Conservation (phyloP, 2,797 vertebrate genomes). For the Leucoraja ocellata region DNA sequence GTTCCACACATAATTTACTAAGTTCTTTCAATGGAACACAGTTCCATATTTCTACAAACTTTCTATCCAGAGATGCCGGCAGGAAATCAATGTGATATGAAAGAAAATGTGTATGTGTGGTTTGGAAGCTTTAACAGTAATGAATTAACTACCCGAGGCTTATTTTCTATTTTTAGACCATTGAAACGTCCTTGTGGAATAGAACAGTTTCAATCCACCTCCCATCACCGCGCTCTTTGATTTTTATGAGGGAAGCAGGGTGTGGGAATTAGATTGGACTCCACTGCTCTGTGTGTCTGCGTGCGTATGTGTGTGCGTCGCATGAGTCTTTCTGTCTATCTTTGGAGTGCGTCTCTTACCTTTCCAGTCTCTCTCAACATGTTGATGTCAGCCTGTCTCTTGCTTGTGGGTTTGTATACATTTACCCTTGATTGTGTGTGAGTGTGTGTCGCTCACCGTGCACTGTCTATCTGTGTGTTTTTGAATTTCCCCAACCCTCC, state of each 20-base stretch:
- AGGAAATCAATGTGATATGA: neutral
- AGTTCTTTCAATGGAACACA: neutral
- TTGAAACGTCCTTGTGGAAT: neutral
- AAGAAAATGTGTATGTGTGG: neutral
- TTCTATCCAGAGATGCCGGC: neutral
- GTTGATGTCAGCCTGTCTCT: neutral
- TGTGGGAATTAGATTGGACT: neutral
- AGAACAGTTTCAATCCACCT: neutral
- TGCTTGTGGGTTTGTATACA: neutral
- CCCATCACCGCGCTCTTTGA: neutral
- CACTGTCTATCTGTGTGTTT: neutral
- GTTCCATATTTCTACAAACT: neutral
- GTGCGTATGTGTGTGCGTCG: neutral
- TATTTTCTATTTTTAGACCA: conserved; percentile 9
- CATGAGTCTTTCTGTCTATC: neutral
- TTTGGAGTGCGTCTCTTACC: neutral
- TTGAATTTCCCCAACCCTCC: neutral
- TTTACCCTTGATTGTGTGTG: too few relatives aligned
- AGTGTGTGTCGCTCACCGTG: neutral
- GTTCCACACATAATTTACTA: neutral
- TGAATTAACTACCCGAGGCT: neutral
- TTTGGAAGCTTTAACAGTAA: conserved; percentile 18
- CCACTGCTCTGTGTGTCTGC: too few relatives aligned
- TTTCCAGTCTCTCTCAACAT: neutral
- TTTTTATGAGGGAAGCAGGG: neutral